Percentiles rank a stretch among this genome's conserved stretches.
Evolutionary conservation across 1,140 invertebrate genomes (phyloP).

Genomic region (Drosophila leontia): DNA sequence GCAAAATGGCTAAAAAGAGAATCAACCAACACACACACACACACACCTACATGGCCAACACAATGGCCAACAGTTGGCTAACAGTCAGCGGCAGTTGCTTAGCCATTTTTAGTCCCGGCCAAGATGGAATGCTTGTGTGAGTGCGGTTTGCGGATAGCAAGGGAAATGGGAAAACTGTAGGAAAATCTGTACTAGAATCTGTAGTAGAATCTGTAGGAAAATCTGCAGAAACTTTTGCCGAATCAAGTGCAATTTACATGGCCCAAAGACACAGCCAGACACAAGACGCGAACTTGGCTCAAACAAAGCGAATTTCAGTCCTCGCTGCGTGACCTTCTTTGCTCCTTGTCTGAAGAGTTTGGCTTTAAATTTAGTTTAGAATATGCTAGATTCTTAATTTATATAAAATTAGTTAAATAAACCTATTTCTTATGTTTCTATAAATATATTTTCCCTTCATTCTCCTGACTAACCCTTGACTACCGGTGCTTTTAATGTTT

Average conservation of each 20-base stretch:
- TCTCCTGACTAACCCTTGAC: not conserved
- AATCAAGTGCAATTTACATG: conserved; percentile 44
- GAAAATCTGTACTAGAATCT: conserved; percentile 1
- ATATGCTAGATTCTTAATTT: not conserved
- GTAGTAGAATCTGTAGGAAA: conserved; percentile 1
- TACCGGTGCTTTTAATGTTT: conserved; percentile 20
- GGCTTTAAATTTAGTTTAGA: not conserved
- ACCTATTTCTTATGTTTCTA: not conserved
- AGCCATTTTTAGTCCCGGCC: conserved; percentile 42
- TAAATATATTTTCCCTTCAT: not conserved
- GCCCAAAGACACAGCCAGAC: conserved; percentile 24
- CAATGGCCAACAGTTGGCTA: conserved; percentile 56
- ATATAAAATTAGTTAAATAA: not conserved
- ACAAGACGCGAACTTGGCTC: conserved; percentile 16
- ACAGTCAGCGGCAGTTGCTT: conserved; percentile 71
- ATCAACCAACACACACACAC: conserved; percentile 21
- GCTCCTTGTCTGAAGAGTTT: not conserved
- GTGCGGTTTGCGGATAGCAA: conserved; percentile 3
- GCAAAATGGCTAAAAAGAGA: conserved; percentile 79
- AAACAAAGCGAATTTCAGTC: conserved; percentile 11
- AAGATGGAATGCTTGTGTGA: conserved; percentile 24
- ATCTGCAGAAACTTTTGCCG: conserved; percentile 4
- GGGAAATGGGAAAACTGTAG: not conserved
- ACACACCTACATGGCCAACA: conserved; percentile 35
- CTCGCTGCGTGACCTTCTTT: conserved; percentile 17